Conservation (phyloP, 2,797 vertebrate genomes). For the Schizopygopsis malacanthus region DNA sequence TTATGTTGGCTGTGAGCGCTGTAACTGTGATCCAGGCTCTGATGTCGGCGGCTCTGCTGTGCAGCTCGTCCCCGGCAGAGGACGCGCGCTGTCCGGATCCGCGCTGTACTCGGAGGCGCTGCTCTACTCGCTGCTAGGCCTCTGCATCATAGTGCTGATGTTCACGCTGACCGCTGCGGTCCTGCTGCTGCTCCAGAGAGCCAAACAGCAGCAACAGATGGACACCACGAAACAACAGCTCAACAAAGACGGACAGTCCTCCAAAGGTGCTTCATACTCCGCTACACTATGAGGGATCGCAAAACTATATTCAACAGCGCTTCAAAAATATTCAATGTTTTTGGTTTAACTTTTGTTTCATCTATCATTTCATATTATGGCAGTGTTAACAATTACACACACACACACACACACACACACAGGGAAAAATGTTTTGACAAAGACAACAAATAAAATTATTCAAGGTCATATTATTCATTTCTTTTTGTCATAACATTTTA, state of each 20-base stretch:
- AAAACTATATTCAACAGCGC: neutral
- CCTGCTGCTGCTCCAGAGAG: slow-evolving; percentile 59
- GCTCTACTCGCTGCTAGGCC: slow-evolving; percentile 69
- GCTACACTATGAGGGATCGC: no score
- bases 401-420: no score
- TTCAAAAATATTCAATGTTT: neutral
- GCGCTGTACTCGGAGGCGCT: slow-evolving; percentile 57
- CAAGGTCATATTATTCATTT: neutral
- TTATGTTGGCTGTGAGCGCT: neutral
- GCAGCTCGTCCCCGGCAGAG: neutral
- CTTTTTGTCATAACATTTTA: neutral
- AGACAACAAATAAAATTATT: no score
- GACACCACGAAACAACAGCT: slow-evolving; percentile 35
- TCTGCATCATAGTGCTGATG: slow-evolving; percentile 69
- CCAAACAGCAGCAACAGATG: slow-evolving; percentile 26
- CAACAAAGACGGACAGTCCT: neutral
- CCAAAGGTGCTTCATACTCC: slow-evolving; percentile 60
- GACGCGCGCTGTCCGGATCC: neutral
- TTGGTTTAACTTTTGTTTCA: no score
- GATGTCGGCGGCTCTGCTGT: neutral
- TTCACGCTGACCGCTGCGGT: slow-evolving; percentile 66
- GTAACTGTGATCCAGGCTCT: neutral
- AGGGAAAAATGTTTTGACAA: no score
- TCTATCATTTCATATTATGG: no score
- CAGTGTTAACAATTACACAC: no score